Conservation (phyloP, 2,888 invertebrate genomes). For the Lycaena phlaeas region DNA sequence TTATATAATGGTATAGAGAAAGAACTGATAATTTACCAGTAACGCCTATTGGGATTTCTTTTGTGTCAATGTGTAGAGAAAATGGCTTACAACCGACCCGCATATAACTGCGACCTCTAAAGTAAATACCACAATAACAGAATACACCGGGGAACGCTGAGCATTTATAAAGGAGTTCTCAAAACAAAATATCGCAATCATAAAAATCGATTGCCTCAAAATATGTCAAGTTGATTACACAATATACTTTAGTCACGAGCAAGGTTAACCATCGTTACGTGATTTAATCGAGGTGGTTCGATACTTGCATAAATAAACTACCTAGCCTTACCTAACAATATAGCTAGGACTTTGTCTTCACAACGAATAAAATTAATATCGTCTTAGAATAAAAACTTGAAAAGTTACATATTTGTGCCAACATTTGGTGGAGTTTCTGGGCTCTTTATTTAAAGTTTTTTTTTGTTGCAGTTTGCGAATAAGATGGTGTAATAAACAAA, state of each 20-base stretch:
- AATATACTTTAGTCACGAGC: slow-evolving; percentile 28
- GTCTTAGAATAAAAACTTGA: too few species aligned
- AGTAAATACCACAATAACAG: not conserved
- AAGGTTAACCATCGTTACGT: slow-evolving; percentile 40
- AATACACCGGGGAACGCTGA: slow-evolving; percentile 8
- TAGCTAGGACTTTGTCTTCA: too few species aligned
- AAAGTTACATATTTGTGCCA: too few species aligned
- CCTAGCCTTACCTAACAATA: too few species aligned
- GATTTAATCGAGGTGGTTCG: slow-evolving; percentile 27
- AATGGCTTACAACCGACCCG: slow-evolving; percentile 4
- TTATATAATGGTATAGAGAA: too few species aligned
- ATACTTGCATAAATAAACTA: slow-evolving; percentile 1
- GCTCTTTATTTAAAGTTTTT: too few species aligned
- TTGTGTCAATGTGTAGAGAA: too few species aligned
- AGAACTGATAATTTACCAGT: too few species aligned
- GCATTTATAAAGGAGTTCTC: slow-evolving; percentile 4
- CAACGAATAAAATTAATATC: not conserved
- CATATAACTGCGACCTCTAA: too few species aligned
- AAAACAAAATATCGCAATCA: slow-evolving; percentile 17
- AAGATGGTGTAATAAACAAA: slow-evolving; percentile 32
- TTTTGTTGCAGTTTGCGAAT: slow-evolving; percentile 21
- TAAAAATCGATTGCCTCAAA: slow-evolving; percentile 24
- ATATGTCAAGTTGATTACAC: slow-evolving; percentile 24
- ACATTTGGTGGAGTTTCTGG: too few species aligned
- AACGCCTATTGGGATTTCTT: too few species aligned